Evolutionary conservation across 2,888 invertebrate genomes (phyloP).

Genomic region (Megaustenia siamemsis): DNA sequence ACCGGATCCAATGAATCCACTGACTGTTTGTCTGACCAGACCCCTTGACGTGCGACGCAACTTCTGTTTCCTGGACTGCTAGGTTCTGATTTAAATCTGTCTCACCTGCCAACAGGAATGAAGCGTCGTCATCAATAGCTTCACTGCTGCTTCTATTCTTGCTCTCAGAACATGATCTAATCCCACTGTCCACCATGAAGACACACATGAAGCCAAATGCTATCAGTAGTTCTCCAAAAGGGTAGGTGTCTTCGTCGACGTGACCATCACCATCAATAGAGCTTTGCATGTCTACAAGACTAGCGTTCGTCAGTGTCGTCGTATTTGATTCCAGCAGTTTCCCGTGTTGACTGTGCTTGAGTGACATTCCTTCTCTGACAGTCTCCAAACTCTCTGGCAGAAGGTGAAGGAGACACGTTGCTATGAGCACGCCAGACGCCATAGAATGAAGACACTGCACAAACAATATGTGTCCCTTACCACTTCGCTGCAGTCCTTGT

Average conservation of each 20-base stretch:
- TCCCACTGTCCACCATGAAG: slow-evolving; percentile 25
- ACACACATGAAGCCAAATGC: slow-evolving; percentile 39
- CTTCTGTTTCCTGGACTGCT: not conserved
- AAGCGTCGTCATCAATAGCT: not conserved
- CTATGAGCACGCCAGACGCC: slow-evolving; percentile 53
- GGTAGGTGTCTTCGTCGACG: slow-evolving; percentile 1
- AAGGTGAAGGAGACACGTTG: slow-evolving; percentile 51
- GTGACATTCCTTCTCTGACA: slow-evolving; percentile 23
- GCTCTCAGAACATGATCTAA: slow-evolving; percentile 1
- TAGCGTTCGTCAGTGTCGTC: not conserved
- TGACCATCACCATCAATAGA: not conserved
- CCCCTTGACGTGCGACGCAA: not conserved
- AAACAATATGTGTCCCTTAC: not conserved
- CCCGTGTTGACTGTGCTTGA: not conserved
- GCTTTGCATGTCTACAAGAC: no score
- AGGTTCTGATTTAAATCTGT: not conserved
- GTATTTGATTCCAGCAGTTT: no score
- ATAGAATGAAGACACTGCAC: slow-evolving; percentile 45
- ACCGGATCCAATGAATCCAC: not conserved
- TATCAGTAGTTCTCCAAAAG: slow-evolving; percentile 36
- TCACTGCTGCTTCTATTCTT: not conserved
- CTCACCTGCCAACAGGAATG: not conserved
- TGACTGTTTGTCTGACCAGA: not conserved
- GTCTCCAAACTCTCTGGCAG: slow-evolving; percentile 47
- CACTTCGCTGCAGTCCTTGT: not conserved